Evolutionary conservation across 2,113 vertebrate species (phyloP).

Genomic region (Dromaius novaehollandiae): DNA sequence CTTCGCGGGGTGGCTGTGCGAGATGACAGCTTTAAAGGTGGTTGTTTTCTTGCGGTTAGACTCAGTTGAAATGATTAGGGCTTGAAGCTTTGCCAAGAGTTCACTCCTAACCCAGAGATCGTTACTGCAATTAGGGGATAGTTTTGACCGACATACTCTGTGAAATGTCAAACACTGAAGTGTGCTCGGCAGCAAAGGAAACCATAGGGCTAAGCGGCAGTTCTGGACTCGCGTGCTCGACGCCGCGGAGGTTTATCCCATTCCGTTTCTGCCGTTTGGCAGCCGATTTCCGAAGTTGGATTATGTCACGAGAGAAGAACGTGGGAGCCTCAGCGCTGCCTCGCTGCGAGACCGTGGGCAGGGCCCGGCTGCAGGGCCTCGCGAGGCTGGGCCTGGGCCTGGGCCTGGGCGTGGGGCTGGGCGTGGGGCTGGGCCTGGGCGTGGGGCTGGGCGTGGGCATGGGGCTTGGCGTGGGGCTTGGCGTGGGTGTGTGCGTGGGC

Average conservation of each 20-base stretch:
- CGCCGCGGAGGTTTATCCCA: fast-evolving
- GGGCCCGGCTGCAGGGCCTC: not conserved
- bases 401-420: too few relatives aligned
- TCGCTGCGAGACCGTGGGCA: not conserved
- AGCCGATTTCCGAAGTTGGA: not conserved
- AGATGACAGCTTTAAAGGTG: not conserved
- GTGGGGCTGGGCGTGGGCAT: too few relatives aligned
- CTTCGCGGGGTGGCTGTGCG: not conserved
- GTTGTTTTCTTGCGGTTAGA: not conserved
- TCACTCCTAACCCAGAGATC: not conserved
- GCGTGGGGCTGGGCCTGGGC: too few relatives aligned
- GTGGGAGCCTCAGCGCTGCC: not conserved
- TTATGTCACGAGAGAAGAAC: too few relatives aligned
- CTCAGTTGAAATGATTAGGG: not conserved
- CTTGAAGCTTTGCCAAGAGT: conserved; percentile 14
- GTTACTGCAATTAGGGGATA: not conserved
- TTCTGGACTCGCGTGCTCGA: not conserved
- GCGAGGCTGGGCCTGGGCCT: fast-evolving
- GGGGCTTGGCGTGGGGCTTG: too few relatives aligned
- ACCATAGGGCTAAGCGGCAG: fast-evolving
- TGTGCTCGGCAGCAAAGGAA: not conserved
- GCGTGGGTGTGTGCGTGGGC: too few relatives aligned
- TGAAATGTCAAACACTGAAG: not conserved
- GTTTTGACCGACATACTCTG: not conserved
- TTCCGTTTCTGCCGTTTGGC: not conserved